Evolutionary conservation across 2,113 vertebrate species (phyloP).

Genomic region (Leucosticte australis): DNA sequence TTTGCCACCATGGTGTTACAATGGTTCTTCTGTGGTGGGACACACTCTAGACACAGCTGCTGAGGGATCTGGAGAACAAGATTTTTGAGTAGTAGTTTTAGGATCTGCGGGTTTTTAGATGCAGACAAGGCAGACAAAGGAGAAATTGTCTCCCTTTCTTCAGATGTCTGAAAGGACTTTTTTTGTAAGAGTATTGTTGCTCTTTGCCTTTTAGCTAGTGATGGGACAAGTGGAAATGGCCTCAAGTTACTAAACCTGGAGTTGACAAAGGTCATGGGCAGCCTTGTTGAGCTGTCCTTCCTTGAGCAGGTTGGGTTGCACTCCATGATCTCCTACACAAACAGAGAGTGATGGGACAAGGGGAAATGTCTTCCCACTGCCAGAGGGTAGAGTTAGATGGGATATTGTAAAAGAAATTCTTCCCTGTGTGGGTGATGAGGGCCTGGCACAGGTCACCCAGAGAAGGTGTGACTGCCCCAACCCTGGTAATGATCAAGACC

Average conservation of each 20-base stretch:
- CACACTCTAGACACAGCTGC: background rate
- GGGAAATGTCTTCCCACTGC: background rate
- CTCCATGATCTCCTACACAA: background rate
- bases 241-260: background rate
- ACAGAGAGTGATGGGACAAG: background rate
- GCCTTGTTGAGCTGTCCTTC: background rate
- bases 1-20: background rate
- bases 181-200: accelerated
- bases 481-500: background rate
- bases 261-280: too few species aligned
- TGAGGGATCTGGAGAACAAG: background rate
- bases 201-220: background rate
- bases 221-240: background rate
- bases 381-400: background rate
- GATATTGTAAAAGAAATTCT: background rate
- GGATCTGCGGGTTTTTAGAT: background rate
- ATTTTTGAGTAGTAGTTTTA: too few species aligned
- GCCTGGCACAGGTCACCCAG: background rate
- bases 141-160: background rate
- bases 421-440: background rate
- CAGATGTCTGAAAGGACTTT: background rate
- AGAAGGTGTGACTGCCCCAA: background rate
- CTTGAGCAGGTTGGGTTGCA: background rate
- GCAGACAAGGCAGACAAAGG: background rate
- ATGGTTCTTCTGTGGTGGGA: too few species aligned